Conservation (phyloP, 2,113 vertebrate genomes). For the Pseudopipra pipra region DNA sequence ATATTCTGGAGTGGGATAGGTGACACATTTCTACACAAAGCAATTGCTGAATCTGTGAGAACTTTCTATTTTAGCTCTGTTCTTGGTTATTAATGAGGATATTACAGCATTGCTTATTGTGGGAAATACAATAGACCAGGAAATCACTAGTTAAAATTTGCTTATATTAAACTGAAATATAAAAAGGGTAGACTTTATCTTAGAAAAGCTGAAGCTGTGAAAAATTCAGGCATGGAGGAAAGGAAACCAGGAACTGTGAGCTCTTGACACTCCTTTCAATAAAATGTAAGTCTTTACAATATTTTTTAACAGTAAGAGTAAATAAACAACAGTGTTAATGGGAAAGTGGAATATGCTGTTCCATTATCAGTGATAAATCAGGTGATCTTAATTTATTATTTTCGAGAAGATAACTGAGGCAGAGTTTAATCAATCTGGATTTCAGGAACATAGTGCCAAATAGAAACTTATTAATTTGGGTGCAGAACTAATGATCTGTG, state of each 20-base stretch:
- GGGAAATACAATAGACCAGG: not conserved
- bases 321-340: not conserved
- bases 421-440: not conserved
- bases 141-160: not conserved
- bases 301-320: not conserved
- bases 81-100: not conserved
- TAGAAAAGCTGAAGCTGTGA: not conserved
- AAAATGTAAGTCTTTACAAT: not conserved
- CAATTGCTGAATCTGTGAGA: not conserved
- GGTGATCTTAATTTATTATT: not conserved
- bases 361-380: not conserved
- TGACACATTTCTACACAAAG: not conserved
- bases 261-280: not conserved
- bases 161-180: not conserved
- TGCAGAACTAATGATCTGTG: not conserved
- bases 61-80: not conserved
- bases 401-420: not conserved
- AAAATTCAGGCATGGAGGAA: not conserved
- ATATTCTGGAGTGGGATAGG: not conserved
- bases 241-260: not conserved
- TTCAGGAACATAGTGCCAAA: not conserved
- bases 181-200: not conserved
- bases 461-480: not conserved
- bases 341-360: not conserved
- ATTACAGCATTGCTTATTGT: not conserved